These are phyloP conservation scores for Trichomycterus rosablanca DNA, from an alignment of 2,113 vertebrate genomes.

Conservation along the genomic window DNA sequence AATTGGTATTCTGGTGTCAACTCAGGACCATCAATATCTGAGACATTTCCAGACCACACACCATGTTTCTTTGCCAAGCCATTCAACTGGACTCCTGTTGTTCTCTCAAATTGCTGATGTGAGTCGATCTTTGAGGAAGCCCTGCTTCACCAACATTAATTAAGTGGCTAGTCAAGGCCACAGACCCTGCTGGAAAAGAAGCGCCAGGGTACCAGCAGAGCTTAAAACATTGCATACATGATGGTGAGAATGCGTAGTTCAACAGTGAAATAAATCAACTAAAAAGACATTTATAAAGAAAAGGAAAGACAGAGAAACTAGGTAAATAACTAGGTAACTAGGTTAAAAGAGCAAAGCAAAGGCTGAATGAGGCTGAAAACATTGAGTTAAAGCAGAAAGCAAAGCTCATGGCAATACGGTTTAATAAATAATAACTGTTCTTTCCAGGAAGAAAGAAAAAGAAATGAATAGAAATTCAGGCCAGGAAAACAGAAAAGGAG, in stretches of 20 bases:
- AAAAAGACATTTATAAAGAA: neutral
- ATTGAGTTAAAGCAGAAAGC: neutral
- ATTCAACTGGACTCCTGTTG: constrained; percentile 54
- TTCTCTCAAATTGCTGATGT: constrained; percentile 50
- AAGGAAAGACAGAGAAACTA: constrained; percentile 10
- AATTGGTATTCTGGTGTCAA: constrained; percentile 31
- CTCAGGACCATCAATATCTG: constrained; percentile 25
- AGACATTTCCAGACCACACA: constrained; percentile 55
- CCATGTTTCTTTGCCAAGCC: constrained; percentile 60
- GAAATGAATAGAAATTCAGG: neutral
- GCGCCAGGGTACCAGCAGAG: constrained; percentile 53
- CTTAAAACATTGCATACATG: constrained; percentile 30
- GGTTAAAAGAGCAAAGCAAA: neutral
- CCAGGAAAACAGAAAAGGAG: neutral
- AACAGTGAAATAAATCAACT: too few species aligned
- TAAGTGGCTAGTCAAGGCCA: constrained; percentile 44
- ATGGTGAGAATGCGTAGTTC: too few species aligned
- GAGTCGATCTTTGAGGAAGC: constrained; percentile 50
- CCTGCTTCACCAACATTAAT: constrained; percentile 59
- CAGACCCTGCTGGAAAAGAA: constrained; percentile 43
- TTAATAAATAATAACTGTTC: too few species aligned
- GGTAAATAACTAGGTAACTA: neutral
- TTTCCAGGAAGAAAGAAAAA: neutral
- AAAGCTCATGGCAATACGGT: neutral
- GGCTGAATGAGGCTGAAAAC: too few species aligned